Evolutionary conservation across 2,888 invertebrate species (phyloP), one percentile per base, ranked within the genome.

Genomic region (Drepanosiphum platanoidis): DNA sequence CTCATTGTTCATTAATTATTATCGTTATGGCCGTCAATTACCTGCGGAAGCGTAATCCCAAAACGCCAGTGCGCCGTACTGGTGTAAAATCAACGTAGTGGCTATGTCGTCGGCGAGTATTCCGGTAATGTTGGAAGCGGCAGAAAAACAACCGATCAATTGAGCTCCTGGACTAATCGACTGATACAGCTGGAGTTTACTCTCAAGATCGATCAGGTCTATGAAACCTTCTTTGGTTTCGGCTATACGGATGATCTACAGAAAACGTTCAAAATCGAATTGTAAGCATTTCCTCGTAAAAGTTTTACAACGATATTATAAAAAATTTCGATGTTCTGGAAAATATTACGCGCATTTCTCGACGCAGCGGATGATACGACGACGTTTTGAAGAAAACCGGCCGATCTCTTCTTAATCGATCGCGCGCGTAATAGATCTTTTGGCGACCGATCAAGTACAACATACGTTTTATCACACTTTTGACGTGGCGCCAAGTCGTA

Each of bases 31-130:
- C n/a, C n/a, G n/a, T n/a, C n/a, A n/a, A n/a, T 87, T 88, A 86
- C 94, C 95, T 7, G 96, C 95, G 5, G 95, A 92, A 11, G 96
- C 96, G 89, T 95, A 97, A 90, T 97, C 97, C 96, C 97, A 97
- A 89, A 97, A 94, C 5, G 96, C 93, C 87, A 95, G 91, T 0
- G 96, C 96, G 13, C 94, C 94, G 89, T 95, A 94, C 89, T 92
- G 94, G 89, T 97, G 96, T 22, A 97, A 91, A 7, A 96, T 90
- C 27, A 94, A 90, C 0, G 96, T 96, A 13, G 97, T 94, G 0
- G 94, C 93, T 3, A 95, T 93, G 88, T 96, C 95, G 90, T 96
- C 96, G 68, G 94, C 93, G 58, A 96, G 89, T n/a, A 95, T 93
- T 11, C 97, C 97, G 0, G 96, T 96, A n/a, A 96, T 92, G 89